These are phyloP conservation scores for Syritta pipiens DNA, from an alignment of 2,888 invertebrate species.

Conservation along the genomic window DNA sequence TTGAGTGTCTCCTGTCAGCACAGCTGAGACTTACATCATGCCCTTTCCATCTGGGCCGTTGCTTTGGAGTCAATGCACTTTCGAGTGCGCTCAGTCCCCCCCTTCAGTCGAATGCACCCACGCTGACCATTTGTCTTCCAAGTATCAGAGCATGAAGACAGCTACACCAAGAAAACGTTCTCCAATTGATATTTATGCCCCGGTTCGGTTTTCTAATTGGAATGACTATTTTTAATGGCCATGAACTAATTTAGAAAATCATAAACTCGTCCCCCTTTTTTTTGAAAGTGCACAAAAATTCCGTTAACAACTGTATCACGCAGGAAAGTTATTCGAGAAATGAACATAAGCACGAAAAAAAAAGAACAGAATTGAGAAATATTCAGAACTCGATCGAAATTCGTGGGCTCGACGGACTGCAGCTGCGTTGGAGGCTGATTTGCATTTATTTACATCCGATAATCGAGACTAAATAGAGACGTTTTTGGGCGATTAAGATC, in stretches of 20 bases:
- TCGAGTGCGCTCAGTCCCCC: not conserved
- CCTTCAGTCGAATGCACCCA: not conserved
- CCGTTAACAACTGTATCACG: no score
- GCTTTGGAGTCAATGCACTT: not conserved
- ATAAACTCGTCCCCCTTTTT: not conserved
- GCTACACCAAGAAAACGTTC: not conserved
- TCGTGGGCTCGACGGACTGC: not conserved
- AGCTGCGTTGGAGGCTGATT: not conserved
- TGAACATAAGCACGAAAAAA: no score
- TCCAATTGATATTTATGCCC: not conserved
- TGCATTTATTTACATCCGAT: not conserved
- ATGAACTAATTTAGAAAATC: conserved; percentile 16
- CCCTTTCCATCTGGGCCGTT: not conserved
- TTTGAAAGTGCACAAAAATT: no score
- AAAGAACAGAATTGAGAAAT: no score
- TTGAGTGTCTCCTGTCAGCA: no score
- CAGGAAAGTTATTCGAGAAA: conserved; percentile 4
- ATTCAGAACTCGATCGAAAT: not conserved
- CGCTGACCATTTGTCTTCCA: not conserved
- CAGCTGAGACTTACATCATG: no score
- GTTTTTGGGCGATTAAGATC: not conserved
- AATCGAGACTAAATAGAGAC: not conserved
- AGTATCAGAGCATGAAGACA: conserved; percentile 28
- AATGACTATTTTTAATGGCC: not conserved
- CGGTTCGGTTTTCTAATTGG: conserved; percentile 11